Evolutionary conservation across 1,140 invertebrate genomes (phyloP).

Genomic region (Apis mellifera): DNA sequence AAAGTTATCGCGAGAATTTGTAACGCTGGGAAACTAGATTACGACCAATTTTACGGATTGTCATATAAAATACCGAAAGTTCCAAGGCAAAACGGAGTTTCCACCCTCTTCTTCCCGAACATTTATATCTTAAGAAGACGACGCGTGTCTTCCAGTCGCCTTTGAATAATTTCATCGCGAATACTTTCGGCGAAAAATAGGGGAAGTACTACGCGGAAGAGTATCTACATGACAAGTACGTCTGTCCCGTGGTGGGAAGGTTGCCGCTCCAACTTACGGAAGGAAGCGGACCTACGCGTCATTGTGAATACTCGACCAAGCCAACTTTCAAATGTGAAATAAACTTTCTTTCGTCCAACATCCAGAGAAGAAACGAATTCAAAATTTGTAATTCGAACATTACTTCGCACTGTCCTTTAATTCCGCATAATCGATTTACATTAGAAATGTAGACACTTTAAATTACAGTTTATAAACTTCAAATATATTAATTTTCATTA

Average conservation of each 20-base stretch:
- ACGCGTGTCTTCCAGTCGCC: conserved; percentile 17
- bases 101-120: neutral
- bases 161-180: conserved; percentile 57
- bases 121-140: conserved; percentile 15
- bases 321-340: conserved; percentile 58
- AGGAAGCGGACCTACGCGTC: conserved; percentile 44
- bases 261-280: conserved; percentile 46
- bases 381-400: neutral
- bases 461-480: too few relatives aligned
- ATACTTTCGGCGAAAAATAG: conserved; percentile 55
- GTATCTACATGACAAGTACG: conserved; percentile 61
- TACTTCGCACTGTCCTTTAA: neutral
- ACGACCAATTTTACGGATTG: neutral
- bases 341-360: conserved; percentile 56
- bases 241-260: conserved; percentile 55
- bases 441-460: too few relatives aligned
- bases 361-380: neutral
- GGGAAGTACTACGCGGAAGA: conserved; percentile 53
- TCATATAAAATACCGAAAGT: conserved; percentile 4
- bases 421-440: neutral
- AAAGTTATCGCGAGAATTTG: neutral
- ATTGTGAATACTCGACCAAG: conserved; percentile 39
- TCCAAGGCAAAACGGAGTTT: neutral
- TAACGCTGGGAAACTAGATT: neutral
- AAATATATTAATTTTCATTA: too few relatives aligned